Percentiles rank a stretch among this genome's conserved stretches.
Conservation (phyloP, 2,113 vertebrate genomes). For the Rhegmatorhina hoffmannsi region DNA sequence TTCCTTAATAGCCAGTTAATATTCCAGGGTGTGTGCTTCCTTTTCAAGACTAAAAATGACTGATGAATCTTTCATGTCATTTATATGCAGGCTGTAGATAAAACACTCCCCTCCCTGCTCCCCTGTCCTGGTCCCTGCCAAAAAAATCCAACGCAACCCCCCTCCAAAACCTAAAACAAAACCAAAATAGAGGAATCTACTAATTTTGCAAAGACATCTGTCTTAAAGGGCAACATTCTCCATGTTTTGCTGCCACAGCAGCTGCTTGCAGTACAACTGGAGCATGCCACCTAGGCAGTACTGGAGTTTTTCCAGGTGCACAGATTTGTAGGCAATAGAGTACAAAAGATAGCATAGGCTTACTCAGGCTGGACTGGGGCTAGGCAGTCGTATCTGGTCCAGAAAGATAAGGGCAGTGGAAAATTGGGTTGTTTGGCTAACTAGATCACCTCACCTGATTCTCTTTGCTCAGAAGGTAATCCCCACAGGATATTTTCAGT, state of each 20-base stretch:
- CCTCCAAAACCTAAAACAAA: background rate
- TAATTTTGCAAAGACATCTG: background rate
- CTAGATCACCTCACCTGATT: background rate
- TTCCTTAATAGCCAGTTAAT: background rate
- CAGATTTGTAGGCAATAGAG: background rate
- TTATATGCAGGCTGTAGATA: background rate
- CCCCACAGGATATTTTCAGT: background rate
- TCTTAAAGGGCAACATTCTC: background rate
- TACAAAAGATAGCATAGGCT: background rate
- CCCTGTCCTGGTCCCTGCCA: background rate
- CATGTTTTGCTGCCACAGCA: background rate
- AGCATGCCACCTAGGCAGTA: background rate
- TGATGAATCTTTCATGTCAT: background rate
- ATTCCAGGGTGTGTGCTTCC: background rate
- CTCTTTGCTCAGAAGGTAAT: slow-evolving; percentile 27
- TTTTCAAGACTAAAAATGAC: background rate
- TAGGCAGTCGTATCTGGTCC: background rate
- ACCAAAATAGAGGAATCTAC: background rate
- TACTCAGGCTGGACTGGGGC: background rate
- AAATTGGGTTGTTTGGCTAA: slow-evolving; percentile 41
- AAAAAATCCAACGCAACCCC: background rate
- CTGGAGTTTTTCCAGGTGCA: background rate
- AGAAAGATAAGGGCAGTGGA: slow-evolving; percentile 22
- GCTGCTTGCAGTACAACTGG: background rate
- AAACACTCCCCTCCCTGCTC: background rate